A percentile compares a stretch with the other conserved stretches of the same genome.
phyloP scores from a whole-genome alignment of 2,888 invertebrate species.

The Drosophila greeni region DNA sequence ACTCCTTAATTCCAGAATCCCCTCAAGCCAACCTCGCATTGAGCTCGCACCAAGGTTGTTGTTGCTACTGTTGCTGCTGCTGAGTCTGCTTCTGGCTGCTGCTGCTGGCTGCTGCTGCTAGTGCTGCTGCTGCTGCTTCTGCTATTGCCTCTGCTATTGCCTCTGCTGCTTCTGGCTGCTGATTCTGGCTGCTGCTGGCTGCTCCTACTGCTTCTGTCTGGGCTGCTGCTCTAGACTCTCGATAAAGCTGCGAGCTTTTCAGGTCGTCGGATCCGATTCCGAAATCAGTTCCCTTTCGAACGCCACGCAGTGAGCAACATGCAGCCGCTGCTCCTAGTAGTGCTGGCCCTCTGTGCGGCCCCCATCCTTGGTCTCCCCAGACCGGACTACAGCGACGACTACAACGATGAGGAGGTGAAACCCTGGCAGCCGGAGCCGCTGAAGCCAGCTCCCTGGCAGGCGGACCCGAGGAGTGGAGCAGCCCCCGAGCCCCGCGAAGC shows the following conservation, averaged over 20 bases:
- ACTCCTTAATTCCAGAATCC: conserved; percentile 1
- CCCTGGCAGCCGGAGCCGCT: conserved; percentile 46
- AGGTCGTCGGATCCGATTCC: conserved; percentile 40
- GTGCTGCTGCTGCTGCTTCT: not conserved
- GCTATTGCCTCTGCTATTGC: not conserved
- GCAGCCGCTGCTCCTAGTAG: conserved; percentile 43
- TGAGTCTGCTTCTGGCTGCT: not conserved
- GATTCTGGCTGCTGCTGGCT: not conserved
- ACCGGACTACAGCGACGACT: conserved; percentile 18
- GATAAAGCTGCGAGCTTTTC: conserved; percentile 62
- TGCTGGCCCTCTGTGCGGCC: conserved; percentile 37
- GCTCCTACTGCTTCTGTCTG: not conserved
- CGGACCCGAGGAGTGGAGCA: not conserved
- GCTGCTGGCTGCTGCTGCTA: not conserved
- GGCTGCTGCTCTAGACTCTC: too few species aligned
- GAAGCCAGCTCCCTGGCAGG: conserved; percentile 37
- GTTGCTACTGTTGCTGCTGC: not conserved
- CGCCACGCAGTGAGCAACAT: conserved; percentile 51
- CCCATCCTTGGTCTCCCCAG: conserved; percentile 21
- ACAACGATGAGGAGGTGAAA: conserved; percentile 22
- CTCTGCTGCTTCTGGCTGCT: not conserved
- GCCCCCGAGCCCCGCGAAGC: conserved; percentile 18
- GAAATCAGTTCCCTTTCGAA: conserved; percentile 57
- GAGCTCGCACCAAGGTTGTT: conserved; percentile 29
- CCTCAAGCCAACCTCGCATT: conserved; percentile 18